Base-by-base conservation (phyloP, 2,888 invertebrate genomes). In the Stegophylla sp. region DNA sequence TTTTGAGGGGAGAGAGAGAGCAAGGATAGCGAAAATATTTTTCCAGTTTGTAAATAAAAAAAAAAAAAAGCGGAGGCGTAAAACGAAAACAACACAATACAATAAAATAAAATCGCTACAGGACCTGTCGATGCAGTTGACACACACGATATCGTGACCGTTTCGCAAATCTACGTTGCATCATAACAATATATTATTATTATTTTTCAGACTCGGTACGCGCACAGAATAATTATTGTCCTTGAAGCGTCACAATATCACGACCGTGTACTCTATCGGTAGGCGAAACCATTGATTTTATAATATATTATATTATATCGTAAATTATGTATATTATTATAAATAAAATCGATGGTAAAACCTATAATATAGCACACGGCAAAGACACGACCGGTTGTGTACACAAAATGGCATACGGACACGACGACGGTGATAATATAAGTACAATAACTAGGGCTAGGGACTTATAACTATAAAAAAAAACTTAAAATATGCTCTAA, bases 161-260 rank as follows among this genome's bases (percentile, higher is more conserved):
- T 76, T 76, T 76, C 76, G 66, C 66, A 76, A 76, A 66, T 43
- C 34, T 73, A n/a, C 5, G 28, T 73, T 73, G 43, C 73, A 59
- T 26, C 59, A 73, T 28, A 23, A 45, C 17, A 4, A 67, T 67
- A 64, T 20, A n/a, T n/a, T n/a, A n/a, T n/a, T n/a, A n/a, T 51
- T 51, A n/a, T 51, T 51, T n/a, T 53, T 9, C 9, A 4, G 23
- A 53, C 23, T 53, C 20, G 20, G 3, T 1, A 3, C 13, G 59
- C 28, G 10, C 4, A 28, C 15, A 45, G 1, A 45, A 45, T 15
- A 26, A 61, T 9, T 4, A n/a, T 63, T 41, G 64, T 75, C 75
- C 75, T 75, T 75, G 75, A 75, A 64, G 41, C 51, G n/a, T 63
- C 51, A 53, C 61, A n/a, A n/a, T n/a, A n/a, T 63, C 48, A 20